Percentiles rank a stretch among this genome's conserved stretches.
Evolutionary conservation across 2,797 vertebrate species (phyloP).

Genomic region (Sparidentex hasta): DNA sequence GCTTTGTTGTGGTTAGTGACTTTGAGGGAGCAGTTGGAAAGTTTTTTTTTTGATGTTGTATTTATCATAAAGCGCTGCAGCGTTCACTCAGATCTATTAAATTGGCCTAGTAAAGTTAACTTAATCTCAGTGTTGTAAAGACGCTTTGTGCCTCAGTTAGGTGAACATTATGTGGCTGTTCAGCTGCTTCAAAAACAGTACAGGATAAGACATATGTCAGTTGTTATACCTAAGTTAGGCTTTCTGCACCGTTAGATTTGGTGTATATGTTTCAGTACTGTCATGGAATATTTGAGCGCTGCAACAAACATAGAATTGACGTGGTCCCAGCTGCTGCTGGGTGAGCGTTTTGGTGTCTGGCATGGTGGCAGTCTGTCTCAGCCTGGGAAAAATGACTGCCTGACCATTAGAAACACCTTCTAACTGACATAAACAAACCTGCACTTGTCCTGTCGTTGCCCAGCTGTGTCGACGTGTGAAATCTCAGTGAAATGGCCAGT

Average conservation of each 20-base stretch:
- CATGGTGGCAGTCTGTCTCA: slow-evolving; percentile 29
- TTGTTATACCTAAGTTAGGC: slow-evolving; percentile 9
- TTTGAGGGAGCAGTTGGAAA: slow-evolving; percentile 56
- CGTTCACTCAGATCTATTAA: slow-evolving; percentile 48
- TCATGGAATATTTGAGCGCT: slow-evolving; percentile 50
- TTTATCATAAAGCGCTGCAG: slow-evolving; percentile 50
- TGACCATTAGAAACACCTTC: slow-evolving; percentile 22
- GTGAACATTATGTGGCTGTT: slow-evolving; percentile 33
- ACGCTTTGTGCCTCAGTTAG: slow-evolving; percentile 35
- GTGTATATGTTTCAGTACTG: slow-evolving; percentile 35
- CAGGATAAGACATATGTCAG: slow-evolving; percentile 12
- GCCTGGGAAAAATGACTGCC: slow-evolving; percentile 33
- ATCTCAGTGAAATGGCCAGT: slow-evolving; percentile 34
- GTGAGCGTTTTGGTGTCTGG: slow-evolving; percentile 41
- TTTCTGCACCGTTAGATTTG: slow-evolving; percentile 1
- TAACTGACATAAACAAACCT: slow-evolving; percentile 44
- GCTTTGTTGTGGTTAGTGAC: slow-evolving; percentile 70
- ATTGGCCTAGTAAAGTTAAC: slow-evolving; percentile 38
- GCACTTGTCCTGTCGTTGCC: slow-evolving; percentile 24
- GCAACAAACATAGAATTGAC: slow-evolving; percentile 20
- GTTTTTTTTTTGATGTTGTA: slow-evolving; percentile 23
- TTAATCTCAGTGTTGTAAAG: slow-evolving; percentile 50
- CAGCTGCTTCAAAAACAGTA: slow-evolving; percentile 13
- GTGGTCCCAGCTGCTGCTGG: slow-evolving; percentile 17
- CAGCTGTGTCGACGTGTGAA: slow-evolving; percentile 15